phyloP scores from a whole-genome alignment of 2,113 vertebrate genomes.

The Xyliphius kryptos region DNA sequence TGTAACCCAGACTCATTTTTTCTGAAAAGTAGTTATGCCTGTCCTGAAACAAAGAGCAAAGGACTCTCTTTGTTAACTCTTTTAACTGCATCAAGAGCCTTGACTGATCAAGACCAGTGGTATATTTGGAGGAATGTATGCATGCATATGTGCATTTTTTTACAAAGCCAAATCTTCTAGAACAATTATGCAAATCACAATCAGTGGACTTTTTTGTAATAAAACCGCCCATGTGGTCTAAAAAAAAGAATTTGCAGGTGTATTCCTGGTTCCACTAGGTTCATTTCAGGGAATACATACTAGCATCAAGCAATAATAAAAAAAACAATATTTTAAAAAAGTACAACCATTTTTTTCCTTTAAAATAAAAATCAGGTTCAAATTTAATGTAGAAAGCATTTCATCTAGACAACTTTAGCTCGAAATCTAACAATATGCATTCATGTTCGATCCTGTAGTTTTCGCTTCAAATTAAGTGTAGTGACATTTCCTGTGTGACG shows the following conservation, averaged over 20 bases:
- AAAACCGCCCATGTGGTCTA: conserved; percentile 24
- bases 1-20: not conserved
- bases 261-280: conserved; percentile 16
- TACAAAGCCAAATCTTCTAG: conserved; percentile 32
- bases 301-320: conserved; percentile 38
- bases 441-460: too few species aligned
- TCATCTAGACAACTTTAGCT: not conserved
- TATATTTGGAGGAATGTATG: conserved; percentile 34
- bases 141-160: conserved; percentile 28
- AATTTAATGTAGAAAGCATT: not conserved
- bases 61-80: conserved; percentile 10
- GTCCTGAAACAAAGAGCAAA: conserved; percentile 8
- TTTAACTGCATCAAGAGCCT: conserved; percentile 10
- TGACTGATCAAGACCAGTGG: conserved; percentile 21
- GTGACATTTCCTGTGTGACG: too few species aligned
- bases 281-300: conserved; percentile 24
- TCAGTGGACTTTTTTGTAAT: conserved; percentile 21
- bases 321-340: conserved; percentile 19
- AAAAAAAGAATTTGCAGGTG: conserved; percentile 1
- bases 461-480: too few species aligned
- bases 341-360: too few species aligned
- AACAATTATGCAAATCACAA: conserved; percentile 42
- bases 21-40: conserved; percentile 14
- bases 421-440: too few species aligned
- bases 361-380: too few species aligned